Evolutionary conservation across 2,113 vertebrate species (phyloP).

Genomic region (Lepidothrix coronata): DNA sequence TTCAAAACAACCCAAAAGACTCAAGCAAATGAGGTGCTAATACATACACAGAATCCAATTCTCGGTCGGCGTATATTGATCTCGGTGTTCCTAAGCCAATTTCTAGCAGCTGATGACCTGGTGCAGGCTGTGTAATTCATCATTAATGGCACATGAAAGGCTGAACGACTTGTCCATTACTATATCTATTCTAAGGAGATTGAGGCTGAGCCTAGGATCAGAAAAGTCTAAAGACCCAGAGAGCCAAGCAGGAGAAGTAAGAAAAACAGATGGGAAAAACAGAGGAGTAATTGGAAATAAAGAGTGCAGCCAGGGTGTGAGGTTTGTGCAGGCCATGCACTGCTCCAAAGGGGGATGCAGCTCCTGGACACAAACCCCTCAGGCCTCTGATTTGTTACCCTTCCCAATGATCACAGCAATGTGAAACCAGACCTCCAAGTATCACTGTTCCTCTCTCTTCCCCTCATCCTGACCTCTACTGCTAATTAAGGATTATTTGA

Average conservation of each 20-base stretch:
- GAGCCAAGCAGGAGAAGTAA: background rate
- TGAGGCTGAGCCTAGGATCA: constrained; percentile 22
- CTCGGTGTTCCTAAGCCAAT: constrained; percentile 50
- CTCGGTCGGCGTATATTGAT: constrained; percentile 16
- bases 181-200: background rate
- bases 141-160: constrained; percentile 53
- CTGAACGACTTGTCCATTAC: constrained; percentile 40
- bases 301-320: background rate
- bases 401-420: background rate
- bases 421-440: background rate
- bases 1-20: constrained; percentile 10
- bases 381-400: background rate
- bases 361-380: background rate
- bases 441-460: background rate
- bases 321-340: background rate
- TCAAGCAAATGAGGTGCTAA: constrained; percentile 47
- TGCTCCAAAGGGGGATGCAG: background rate
- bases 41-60: constrained; percentile 51
- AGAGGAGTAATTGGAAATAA: background rate
- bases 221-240: background rate
- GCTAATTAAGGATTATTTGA: background rate
- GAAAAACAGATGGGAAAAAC: background rate
- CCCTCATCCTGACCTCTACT: background rate
- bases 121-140: constrained; percentile 53
- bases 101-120: constrained; percentile 50